Percentiles rank a stretch among this genome's conserved stretches.
phyloP scores from a whole-genome alignment of 1,140 invertebrate species.

The Phortica variegata region DNA sequence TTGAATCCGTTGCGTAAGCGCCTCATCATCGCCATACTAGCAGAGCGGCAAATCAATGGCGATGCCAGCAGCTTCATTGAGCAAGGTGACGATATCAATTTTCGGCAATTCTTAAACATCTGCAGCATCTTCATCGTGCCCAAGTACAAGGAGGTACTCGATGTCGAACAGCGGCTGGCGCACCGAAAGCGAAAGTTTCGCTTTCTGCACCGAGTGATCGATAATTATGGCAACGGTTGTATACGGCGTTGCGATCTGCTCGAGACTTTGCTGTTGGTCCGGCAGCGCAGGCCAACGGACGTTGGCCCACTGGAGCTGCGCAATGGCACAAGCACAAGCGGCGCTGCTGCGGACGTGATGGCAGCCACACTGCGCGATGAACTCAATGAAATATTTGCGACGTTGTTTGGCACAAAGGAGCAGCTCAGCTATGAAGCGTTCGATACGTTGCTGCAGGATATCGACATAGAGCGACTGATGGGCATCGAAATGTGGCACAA shows the following conservation, averaged over 20 bases:
- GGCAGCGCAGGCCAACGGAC: too few species aligned
- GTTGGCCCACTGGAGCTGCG: too few species aligned
- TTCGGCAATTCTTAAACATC: constrained; percentile 22
- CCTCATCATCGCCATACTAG: constrained; percentile 32
- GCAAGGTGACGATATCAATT: constrained; percentile 13
- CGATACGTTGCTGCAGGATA: too few species aligned
- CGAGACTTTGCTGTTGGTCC: constrained; percentile 10
- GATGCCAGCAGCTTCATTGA: neutral
- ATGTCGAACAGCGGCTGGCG: constrained; percentile 3
- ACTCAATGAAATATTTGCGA: too few species aligned
- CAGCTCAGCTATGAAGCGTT: too few species aligned
- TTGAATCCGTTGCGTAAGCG: constrained; percentile 30
- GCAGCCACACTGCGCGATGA: too few species aligned
- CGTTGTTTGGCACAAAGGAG: too few species aligned
- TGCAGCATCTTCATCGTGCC: constrained; percentile 26
- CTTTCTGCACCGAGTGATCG: constrained; percentile 25
- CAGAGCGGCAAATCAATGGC: neutral
- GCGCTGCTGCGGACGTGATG: too few species aligned
- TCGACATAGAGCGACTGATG: too few species aligned
- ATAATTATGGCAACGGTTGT: constrained; percentile 7
- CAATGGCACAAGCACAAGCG: too few species aligned
- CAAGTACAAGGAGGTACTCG: neutral
- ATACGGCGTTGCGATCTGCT: constrained; percentile 24
- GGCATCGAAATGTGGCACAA: too few species aligned
- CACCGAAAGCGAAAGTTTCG: constrained; percentile 20